Percentiles rank a stretch among this genome's conserved stretches.
Evolutionary conservation across 2,113 vertebrate species (phyloP).

Genomic region (Gasterosteus aculeatus): DNA sequence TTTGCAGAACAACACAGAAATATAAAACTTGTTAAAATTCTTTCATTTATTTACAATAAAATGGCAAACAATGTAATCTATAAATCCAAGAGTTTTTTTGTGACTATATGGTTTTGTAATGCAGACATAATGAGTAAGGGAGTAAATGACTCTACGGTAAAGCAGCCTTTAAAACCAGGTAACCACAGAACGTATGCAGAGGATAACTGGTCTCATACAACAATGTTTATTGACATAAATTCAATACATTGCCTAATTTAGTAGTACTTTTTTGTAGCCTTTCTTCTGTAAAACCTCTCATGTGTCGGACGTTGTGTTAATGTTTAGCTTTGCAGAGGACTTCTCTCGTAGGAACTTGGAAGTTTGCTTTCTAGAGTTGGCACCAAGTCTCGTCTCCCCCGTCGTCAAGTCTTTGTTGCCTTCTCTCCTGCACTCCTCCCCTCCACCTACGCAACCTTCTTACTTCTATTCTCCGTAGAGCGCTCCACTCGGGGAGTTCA

Average conservation of each 20-base stretch:
- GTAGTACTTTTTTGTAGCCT: not conserved
- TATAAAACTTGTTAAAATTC: no score
- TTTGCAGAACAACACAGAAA: no score
- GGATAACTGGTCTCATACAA: no score
- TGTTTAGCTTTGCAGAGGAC: not conserved
- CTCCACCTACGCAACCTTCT: conserved; percentile 48
- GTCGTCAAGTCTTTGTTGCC: conserved; percentile 34
- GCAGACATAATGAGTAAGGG: not conserved
- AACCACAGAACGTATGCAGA: not conserved
- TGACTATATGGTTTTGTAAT: not conserved
- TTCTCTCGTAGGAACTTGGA: conserved; percentile 10
- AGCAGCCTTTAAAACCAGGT: not conserved
- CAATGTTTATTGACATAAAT: not conserved
- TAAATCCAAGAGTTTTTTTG: not conserved
- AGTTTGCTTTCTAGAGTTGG: conserved; percentile 15
- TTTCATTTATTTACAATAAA: no score
- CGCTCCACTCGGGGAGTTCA: conserved; percentile 67
- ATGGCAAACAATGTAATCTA: no score
- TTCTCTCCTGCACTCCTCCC: conserved; percentile 25
- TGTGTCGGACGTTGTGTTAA: not conserved
- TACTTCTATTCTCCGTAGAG: conserved; percentile 44
- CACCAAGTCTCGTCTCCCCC: conserved; percentile 6
- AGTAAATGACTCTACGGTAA: not conserved
- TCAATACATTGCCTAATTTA: not conserved
- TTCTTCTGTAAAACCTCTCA: no score